Evolutionary conservation across 2,113 vertebrate genomes (phyloP), one percentile per base, ranked within the genome.

Genomic region (Austrofundulus limnaeus): DNA sequence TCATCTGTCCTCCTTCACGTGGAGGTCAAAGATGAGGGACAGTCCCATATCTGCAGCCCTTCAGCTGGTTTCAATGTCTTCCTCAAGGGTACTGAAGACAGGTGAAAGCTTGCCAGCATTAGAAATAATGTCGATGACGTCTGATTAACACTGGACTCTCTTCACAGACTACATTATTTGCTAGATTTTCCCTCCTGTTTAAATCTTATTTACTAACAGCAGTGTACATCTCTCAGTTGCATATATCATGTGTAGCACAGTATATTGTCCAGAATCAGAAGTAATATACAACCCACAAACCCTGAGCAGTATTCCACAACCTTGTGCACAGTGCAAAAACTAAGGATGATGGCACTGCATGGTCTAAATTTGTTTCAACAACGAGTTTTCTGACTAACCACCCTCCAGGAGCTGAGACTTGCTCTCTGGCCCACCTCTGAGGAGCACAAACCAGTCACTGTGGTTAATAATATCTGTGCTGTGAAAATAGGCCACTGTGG

Each of bases 401-500:
- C 67, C 80, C 77, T 72, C 53, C 16, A 70, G 66, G 76, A 81
- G 28, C 72, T 28, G 19, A 72, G 25, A 31, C 34, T 14, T 77
- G 63, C 71, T 70, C 66, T 75, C 48, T 78, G n/a, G n/a, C n/a
- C n/a, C n/a, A n/a, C 72, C 46, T 66, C 42, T 49, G 70, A 53
- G 63, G 57, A 70, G 54, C 54, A 11, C 28, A 56, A 49, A 65
- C 64, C 78, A 70, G 66, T 80, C 42, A 0, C 48, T 46, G 11
- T 34, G 24, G 41, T 7, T 4, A 68, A 52, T 45, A 72, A 61
- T 45, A 74, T 68, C 65, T 25, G 21, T 66, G 50, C 52, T 68
- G 48, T 25, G 37, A 70, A 71, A 68, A 80, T 67, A 65, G 21
- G 8, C 51, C 72, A 81, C 72, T 86, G 78, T 82, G 82, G 82